Percentiles rank a stretch among this genome's conserved stretches.
Evolutionary conservation across 2,888 invertebrate genomes (phyloP).

Genomic region (Lydus trimaculatus): DNA sequence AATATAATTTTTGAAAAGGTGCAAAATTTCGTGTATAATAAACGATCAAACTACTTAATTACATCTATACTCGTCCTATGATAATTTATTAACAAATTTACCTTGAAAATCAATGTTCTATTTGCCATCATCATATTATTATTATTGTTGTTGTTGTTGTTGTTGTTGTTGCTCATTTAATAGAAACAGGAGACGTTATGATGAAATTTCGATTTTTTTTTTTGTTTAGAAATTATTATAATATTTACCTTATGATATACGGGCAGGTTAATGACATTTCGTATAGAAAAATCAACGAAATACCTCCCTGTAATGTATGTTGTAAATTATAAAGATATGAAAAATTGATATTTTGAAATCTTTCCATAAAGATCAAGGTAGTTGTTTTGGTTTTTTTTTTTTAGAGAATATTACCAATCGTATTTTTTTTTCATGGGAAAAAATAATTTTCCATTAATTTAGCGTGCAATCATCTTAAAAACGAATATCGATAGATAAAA

Average conservation of each 20-base stretch:
- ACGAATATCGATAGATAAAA: background rate
- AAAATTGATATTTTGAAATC: background rate
- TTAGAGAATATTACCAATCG: too few species aligned
- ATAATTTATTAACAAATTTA: constrained; percentile 32
- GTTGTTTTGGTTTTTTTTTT: background rate
- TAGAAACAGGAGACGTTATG: background rate
- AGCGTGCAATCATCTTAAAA: background rate
- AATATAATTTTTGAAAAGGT: background rate
- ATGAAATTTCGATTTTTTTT: background rate
- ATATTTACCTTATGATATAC: background rate
- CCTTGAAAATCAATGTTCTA: constrained; percentile 33
- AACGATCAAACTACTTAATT: constrained; percentile 25
- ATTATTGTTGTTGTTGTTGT: background rate
- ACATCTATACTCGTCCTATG: constrained; percentile 16
- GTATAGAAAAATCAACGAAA: background rate
- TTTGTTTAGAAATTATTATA: background rate
- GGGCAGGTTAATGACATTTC: background rate
- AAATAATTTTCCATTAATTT: background rate
- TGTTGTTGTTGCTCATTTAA: background rate
- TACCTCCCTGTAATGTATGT: background rate
- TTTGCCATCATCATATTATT: constrained; percentile 32
- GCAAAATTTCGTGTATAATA: background rate
- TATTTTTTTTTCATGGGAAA: too few species aligned
- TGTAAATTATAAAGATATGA: background rate
- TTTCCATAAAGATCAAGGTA: constrained; percentile 1